Base-by-base conservation (phyloP, 2,797 vertebrate genomes). In the Lutjanus campechanus region DNA sequence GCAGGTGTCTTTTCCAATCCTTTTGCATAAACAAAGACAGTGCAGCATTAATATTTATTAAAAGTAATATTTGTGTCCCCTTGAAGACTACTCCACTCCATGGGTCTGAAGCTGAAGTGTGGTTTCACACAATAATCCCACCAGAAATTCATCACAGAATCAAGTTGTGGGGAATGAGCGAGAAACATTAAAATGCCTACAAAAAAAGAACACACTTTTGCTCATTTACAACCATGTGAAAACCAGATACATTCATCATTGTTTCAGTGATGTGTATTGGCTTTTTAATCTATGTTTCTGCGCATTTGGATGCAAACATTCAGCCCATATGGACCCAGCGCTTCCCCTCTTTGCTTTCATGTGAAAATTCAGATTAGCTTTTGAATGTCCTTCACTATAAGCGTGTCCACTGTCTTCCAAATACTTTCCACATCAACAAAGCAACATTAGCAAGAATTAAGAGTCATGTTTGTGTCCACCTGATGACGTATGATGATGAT, bases 91-190 rank as follows among this genome's bases (percentile, higher is more conserved):
- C 29, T 36, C 29, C 5, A 36, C 29, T 36, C 29, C 29, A 36
- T 25, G 68, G 55, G 9, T 43, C 73, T 67, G 49, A 56, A 63
- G 58, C 61, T 17, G 63, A 73, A 78, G 61, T 56, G 76, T 61
- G 74, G 69, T 71, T 65, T 69, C 54, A 81, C 74, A 55, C 40
- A 69, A 58, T 76, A 74, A 76, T 69, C 60, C 20, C 41, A 60
- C n/a, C 51, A 71, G 72, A 83, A 59, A 83, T 56, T 47, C 47
- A 86, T 69, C 72, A 61, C n/a, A 71, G 43, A 73, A 59, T 77
- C 59, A 76, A 64, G 80, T 53, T 12, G 69, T 19, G 47, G 55
- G 69, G 63, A 72, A 65, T 49, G 16, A 7, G 16, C 75, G 55
- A 74, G 77, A 82, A 83, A 72, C 29, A 44, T 25, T 50, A 46